These are phyloP conservation scores for Drosophila sturtevanti DNA, from an alignment of 1,140 invertebrate species.

Conservation along the genomic window DNA sequence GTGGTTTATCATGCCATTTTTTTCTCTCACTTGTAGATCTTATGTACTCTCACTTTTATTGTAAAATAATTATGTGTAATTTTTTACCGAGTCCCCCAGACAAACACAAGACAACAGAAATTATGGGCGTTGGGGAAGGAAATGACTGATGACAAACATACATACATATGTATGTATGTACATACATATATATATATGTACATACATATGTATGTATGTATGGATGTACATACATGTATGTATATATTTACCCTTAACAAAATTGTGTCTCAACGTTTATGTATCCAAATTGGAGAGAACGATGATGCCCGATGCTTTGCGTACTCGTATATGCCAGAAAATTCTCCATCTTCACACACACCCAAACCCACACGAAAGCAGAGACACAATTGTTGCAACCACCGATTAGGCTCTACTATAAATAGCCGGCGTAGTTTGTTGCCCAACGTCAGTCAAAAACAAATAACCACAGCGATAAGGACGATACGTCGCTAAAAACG, in stretches of 20 bases:
- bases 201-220: too few relatives aligned
- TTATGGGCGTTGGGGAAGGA: too few relatives aligned
- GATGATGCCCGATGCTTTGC: slow-evolving; percentile 42
- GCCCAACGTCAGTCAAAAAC: slow-evolving; percentile 60
- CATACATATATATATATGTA: neutral
- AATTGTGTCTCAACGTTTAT: neutral
- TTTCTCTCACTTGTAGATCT: neutral
- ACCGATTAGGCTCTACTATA: slow-evolving; percentile 43
- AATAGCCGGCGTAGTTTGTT: slow-evolving; percentile 41
- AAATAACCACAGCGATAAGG: slow-evolving; percentile 38
- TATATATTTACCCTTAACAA: too few relatives aligned
- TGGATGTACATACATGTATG: too few relatives aligned
- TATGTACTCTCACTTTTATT: slow-evolving; percentile 42
- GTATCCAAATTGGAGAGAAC: neutral
- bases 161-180: neutral
- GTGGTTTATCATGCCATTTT: slow-evolving; percentile 24
- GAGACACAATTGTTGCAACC: slow-evolving; percentile 21
- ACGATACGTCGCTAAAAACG: slow-evolving; percentile 1
- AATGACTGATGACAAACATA: too few relatives aligned
- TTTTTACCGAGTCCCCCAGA: neutral
- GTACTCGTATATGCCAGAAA: slow-evolving; percentile 33
- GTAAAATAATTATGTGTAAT: slow-evolving; percentile 43
- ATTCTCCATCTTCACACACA: slow-evolving; percentile 7
- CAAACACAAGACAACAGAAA: too few relatives aligned
- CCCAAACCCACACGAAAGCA: slow-evolving; percentile 13